Percentiles rank a stretch among this genome's conserved stretches.
Evolutionary conservation across 92 coral and sea anemone species (phyloP).

Genomic region (Porites rus): DNA sequence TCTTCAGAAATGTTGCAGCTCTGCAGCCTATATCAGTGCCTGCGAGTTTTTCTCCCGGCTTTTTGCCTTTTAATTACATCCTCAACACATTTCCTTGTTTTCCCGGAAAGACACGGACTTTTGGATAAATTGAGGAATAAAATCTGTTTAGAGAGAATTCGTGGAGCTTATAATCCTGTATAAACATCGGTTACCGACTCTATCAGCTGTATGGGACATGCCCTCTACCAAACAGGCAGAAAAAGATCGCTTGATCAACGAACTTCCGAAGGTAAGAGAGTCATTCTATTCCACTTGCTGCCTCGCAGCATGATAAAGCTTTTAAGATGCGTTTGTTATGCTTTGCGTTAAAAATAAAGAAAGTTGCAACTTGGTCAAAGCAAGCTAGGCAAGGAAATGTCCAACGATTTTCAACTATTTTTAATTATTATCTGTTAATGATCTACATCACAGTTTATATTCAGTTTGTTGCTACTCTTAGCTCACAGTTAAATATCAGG

Average conservation of each 20-base stretch:
- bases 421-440: no score
- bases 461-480: no score
- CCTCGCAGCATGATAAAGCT: background rate
- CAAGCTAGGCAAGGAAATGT: no score
- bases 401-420: no score
- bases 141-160: no score
- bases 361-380: no score
- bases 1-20: background rate
- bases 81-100: background rate
- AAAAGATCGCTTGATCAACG: slow-evolving; percentile 32
- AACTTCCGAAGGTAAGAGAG: slow-evolving; percentile 40
- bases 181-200: background rate
- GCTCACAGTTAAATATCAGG: no score
- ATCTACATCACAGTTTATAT: no score
- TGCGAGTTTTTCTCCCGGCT: background rate
- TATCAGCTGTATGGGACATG: background rate
- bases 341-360: no score
- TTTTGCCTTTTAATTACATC: background rate
- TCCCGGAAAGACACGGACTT: background rate
- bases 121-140: background rate
- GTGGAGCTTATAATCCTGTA: background rate
- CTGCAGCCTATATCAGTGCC: background rate
- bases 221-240: background rate
- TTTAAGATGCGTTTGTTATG: no score
- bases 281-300: background rate